These are phyloP conservation scores for Parasteatoda lunata DNA, from an alignment of 2,888 invertebrate genomes.

Conservation along the genomic window DNA sequence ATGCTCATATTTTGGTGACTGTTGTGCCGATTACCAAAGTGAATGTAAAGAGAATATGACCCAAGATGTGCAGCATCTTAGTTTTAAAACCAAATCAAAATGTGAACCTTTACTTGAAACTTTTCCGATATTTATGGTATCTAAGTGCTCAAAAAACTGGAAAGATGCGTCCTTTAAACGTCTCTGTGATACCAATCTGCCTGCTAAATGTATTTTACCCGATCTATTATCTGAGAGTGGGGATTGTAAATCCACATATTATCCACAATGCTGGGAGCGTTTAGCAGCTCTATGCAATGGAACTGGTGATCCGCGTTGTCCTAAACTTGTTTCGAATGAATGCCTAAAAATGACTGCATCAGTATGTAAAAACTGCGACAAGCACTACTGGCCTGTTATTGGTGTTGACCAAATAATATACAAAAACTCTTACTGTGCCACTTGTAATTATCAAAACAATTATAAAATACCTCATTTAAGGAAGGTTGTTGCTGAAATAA, in stretches of 20 bases:
- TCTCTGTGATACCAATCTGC: constrained; percentile 14
- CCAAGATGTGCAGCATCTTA: neutral
- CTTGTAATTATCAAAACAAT: constrained; percentile 48
- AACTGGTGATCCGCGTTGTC: constrained; percentile 16
- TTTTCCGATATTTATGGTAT: constrained; percentile 25
- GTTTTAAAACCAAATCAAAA: neutral
- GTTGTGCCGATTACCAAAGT: constrained; percentile 38
- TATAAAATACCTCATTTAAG: neutral
- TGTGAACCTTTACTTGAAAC: constrained; percentile 26
- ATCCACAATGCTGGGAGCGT: constrained; percentile 10
- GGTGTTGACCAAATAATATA: constrained; percentile 26
- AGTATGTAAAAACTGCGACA: constrained; percentile 18
- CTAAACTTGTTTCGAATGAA: neutral
- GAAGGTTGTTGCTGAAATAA: neutral
- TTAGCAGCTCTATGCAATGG: constrained; percentile 19
- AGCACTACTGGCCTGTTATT: constrained; percentile 33
- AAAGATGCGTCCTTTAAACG: neutral
- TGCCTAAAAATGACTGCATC: constrained; percentile 6
- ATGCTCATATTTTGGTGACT: constrained; percentile 46
- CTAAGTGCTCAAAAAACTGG: constrained; percentile 16
- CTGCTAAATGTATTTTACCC: constrained; percentile 20
- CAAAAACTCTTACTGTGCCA: constrained; percentile 51
- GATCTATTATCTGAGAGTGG: neutral
- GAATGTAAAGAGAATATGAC: constrained; percentile 16
- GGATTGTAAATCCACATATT: constrained; percentile 10